These are phyloP conservation scores for Podarcis muralis DNA, from an alignment of 2,113 vertebrate species.

Conservation along the genomic window DNA sequence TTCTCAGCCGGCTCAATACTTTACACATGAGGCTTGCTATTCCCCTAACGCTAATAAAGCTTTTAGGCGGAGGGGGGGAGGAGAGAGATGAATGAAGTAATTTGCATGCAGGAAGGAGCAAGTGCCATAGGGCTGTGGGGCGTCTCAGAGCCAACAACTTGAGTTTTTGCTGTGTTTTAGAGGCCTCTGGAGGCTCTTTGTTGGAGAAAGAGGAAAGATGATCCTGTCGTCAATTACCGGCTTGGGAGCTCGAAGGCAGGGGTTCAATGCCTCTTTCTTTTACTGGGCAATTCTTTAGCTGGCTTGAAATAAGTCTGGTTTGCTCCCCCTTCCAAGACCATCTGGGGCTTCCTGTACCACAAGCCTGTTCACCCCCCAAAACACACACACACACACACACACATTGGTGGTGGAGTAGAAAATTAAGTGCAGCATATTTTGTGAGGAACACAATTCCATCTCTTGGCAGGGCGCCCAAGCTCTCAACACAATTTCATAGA, in stretches of 20 bases:
- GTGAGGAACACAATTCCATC: background rate
- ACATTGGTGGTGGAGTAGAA: background rate
- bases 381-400: no score
- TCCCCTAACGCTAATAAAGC: constrained; percentile 9
- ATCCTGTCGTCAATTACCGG: background rate
- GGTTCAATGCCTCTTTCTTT: rapidly evolving
- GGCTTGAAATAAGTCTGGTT: background rate
- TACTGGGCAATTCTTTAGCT: background rate
- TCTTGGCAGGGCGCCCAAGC: background rate
- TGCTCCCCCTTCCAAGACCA: background rate
- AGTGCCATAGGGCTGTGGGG: background rate
- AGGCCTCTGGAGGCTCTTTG: constrained; percentile 3
- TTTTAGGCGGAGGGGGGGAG: background rate
- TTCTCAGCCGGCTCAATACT: background rate
- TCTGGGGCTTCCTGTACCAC: background rate
- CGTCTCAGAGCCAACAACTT: background rate
- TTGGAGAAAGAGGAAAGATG: background rate
- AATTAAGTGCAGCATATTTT: background rate
- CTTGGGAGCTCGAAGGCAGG: background rate
- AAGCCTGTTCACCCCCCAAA: background rate
- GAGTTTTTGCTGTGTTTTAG: background rate
- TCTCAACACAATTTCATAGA: background rate
- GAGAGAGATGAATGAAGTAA: background rate
- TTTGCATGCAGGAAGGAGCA: background rate
- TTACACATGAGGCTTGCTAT: background rate